Base-by-base conservation (phyloP, 2,888 invertebrate species). In the Ametastegia equiseti region DNA sequence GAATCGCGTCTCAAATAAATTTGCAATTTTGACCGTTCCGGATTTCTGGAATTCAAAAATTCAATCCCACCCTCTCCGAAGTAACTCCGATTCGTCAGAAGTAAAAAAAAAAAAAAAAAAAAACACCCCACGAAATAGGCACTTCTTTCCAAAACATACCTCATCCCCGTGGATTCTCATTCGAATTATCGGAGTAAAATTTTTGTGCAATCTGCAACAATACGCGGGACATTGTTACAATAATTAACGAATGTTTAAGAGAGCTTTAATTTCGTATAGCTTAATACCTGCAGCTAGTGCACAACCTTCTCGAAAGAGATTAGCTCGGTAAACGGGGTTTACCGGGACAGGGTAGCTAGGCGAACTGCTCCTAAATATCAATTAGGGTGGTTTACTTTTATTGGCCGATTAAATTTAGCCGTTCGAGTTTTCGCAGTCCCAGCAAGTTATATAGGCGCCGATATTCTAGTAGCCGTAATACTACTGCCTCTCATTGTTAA, bases 311-410 rank as follows among this genome's bases (percentile, higher is more conserved):
- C 60, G 60, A 23, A 39, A 67, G 65, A 71, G 69, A 71, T 71
- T 71, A 71, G 7, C 45, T 71, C 45, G 9, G 69, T 45, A 71
- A 42, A 71, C 39, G 36, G 65, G 36, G 36, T 67, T 71, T 71
- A 71, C 47, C 45, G 50, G 30, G 3, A 54, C 54, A 15, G 23
- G 60, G 13, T 30, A 30, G 27, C 60, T 60, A 30, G n/a, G n/a
- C n/a, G 60, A 60, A 60, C 4, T 60, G 15, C 33, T 50, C 47
- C 50, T 73, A 73, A 73, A 73, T 73, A 73, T 73, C 73, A 73
- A 73, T 73, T 73, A 73, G 73, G 73, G 73, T 73, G 50, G 73
- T 73, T 73, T 54, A 73, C 33, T 50, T 73, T 73, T 47, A 73
- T 73, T 50, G 73, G 50, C 19, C 54, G 54, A 73, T 73, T 45